Percentiles rank a stretch among this genome's conserved stretches.
Evolutionary conservation across 2,797 vertebrate species (phyloP).

Genomic region (Argyrosomus regius): DNA sequence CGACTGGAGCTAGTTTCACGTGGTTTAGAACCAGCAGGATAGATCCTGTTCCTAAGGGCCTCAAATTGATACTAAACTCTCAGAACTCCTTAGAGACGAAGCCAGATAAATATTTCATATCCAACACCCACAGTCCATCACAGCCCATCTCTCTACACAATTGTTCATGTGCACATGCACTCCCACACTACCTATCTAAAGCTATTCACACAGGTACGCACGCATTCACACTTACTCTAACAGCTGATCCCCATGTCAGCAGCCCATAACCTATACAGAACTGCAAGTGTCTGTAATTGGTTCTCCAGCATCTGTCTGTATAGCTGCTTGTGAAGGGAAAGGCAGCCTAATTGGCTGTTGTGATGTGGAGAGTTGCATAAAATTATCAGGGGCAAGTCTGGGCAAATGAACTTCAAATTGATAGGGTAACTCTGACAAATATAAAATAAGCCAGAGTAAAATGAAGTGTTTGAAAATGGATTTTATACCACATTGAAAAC

Average conservation of each 20-base stretch:
- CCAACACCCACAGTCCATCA: conserved; percentile 34
- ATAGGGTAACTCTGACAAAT: conserved; percentile 8
- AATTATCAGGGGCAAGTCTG: conserved; percentile 22
- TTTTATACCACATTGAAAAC: not conserved
- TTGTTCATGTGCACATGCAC: conserved; percentile 1
- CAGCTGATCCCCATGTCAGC: conserved; percentile 10
- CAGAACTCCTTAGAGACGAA: conserved; percentile 59
- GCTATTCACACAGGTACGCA: not conserved
- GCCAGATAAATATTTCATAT: conserved; percentile 70
- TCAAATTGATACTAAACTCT: conserved; percentile 63
- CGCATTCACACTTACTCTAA: not conserved
- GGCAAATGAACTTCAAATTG: conserved; percentile 33
- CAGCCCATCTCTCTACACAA: conserved; percentile 37
- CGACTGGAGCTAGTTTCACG: not conserved
- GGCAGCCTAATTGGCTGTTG: conserved; percentile 49
- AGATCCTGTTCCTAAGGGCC: conserved; percentile 34
- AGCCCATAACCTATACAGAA: conserved; percentile 24
- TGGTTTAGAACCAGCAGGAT: conserved; percentile 29
- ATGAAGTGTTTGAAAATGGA: not conserved
- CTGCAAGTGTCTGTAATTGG: conserved; percentile 48
- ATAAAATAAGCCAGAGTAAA: conserved; percentile 14
- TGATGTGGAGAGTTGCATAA: conserved; percentile 36
- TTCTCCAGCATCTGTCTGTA: conserved; percentile 42
- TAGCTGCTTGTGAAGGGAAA: conserved; percentile 28
- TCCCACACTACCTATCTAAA: not conserved